These are phyloP conservation scores for Protaetia brevitarsis DNA, from an alignment of 1,140 invertebrate species.

Conservation along the genomic window DNA sequence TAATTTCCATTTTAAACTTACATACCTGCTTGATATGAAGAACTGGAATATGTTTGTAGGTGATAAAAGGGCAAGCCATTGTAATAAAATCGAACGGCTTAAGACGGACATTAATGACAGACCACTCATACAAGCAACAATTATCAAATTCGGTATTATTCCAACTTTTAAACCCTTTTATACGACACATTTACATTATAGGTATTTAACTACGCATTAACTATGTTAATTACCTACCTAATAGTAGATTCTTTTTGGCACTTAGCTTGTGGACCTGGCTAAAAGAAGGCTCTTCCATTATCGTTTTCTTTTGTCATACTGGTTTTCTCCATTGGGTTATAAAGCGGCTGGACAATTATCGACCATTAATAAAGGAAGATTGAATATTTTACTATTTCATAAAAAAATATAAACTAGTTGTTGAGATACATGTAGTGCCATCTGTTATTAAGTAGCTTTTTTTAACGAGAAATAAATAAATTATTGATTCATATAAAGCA, in stretches of 20 bases:
- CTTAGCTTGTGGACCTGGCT: constrained; percentile 67
- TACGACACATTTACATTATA: constrained; percentile 67
- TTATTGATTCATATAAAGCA: too few species aligned
- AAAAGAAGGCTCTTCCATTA: constrained; percentile 69
- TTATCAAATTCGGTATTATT: constrained; percentile 63
- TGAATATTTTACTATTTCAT: too few species aligned
- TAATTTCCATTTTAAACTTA: constrained; percentile 50
- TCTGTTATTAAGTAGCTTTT: too few species aligned
- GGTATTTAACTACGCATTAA: constrained; percentile 52
- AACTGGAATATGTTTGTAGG: constrained; percentile 56
- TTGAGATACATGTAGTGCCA: not conserved
- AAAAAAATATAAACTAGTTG: not conserved
- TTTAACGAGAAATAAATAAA: too few species aligned
- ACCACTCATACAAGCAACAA: constrained; percentile 64
- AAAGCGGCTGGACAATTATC: constrained; percentile 57
- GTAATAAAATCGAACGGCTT: constrained; percentile 82
- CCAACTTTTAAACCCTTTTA: constrained; percentile 59
- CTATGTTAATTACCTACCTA: too few species aligned
- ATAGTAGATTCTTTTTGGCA: too few species aligned
- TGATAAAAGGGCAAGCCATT: constrained; percentile 76
- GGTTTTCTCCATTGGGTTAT: constrained; percentile 75
- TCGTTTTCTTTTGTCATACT: constrained; percentile 71
- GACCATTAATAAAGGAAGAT: not conserved
- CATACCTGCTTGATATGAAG: too few species aligned
- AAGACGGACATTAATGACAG: constrained; percentile 72